Base-by-base conservation (phyloP, 2,797 vertebrate species). In the Melanotaenia boesemani region DNA sequence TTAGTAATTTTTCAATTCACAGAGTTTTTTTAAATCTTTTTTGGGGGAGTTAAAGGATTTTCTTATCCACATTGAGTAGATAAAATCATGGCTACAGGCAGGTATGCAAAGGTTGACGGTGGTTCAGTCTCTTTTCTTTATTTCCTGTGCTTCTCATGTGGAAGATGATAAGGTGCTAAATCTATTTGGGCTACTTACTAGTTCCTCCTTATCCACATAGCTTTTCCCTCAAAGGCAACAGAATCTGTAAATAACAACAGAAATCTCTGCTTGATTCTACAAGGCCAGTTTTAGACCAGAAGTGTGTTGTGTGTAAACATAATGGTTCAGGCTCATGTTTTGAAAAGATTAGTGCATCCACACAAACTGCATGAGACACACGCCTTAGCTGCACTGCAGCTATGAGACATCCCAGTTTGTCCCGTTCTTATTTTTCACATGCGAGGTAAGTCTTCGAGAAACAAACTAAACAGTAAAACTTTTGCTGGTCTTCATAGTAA, bases 21-120 rank as follows among this genome's bases (percentile, higher is more conserved):
- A 64, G 44, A 50, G n/a, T 67, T 56, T 81, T 81, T 76, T 81
- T 34, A 58, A 64, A 68, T 72, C 57, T 64, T 80, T 73, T 70
- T 73, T 15, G 12, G 48, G 66, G 39, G 60, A 32, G 57, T 37
- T 52, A 22, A 50, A 68, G 36, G 58, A 41, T 65, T 86, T 77
- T 86, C 30, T 67, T 36, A 65, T 67, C 26, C 39, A 24, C 73
- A 41, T 67, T 74, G n/a, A 34, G 50, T 36, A 9, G 30, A 77
- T 32, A 73, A 4, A 79, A 61, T 69, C 20, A 72, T 57, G 66
- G 26, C 9, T 50, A 60, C 44, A 57, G 48, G 32, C 57, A 76
- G 61, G 30, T 22, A 22, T n/a, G 10, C 10, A n/a, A 24, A 62
- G 55, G 63, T 32, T 58, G 39, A 54, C 39, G 30, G 39, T 59